These are phyloP conservation scores for Buphagus erythrorhynchus DNA, from an alignment of 2,797 vertebrate genomes.

Conservation along the genomic window DNA sequence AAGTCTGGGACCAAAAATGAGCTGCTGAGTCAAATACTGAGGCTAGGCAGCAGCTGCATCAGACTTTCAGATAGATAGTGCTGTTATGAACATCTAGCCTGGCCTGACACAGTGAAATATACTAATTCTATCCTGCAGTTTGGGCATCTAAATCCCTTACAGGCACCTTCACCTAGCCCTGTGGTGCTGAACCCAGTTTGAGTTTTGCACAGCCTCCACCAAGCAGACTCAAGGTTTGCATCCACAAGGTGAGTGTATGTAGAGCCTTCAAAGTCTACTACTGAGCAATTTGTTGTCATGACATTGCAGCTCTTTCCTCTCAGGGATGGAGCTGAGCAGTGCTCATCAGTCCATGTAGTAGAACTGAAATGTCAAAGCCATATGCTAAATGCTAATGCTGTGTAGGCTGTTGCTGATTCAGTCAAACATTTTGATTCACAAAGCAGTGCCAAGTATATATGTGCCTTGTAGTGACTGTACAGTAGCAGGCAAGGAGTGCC, in stretches of 20 bases:
- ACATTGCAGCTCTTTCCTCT: not conserved
- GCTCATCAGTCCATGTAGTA: not conserved
- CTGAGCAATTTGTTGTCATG: not conserved
- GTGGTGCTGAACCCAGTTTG: not conserved
- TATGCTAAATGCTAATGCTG: not conserved
- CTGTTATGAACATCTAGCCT: not conserved
- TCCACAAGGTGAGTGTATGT: not conserved
- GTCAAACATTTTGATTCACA: not conserved
- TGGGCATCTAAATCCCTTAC: not conserved
- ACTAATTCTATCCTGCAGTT: not conserved
- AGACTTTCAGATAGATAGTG: not conserved
- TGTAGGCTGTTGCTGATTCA: not conserved
- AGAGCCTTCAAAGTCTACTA: not conserved
- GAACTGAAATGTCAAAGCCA: not conserved
- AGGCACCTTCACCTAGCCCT: not conserved
- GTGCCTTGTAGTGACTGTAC: not conserved
- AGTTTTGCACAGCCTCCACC: not conserved
- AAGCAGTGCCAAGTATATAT: not conserved
- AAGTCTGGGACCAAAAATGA: not conserved
- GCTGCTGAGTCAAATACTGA: conserved; percentile 36
- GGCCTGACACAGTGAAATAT: not conserved
- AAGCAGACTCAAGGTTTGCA: not conserved
- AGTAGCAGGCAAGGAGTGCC: not conserved
- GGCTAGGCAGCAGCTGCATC: not conserved
- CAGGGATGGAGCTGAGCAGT: not conserved